phyloP scores from a whole-genome alignment of 2,888 invertebrate genomes.

The Plemyria rubiginata region DNA sequence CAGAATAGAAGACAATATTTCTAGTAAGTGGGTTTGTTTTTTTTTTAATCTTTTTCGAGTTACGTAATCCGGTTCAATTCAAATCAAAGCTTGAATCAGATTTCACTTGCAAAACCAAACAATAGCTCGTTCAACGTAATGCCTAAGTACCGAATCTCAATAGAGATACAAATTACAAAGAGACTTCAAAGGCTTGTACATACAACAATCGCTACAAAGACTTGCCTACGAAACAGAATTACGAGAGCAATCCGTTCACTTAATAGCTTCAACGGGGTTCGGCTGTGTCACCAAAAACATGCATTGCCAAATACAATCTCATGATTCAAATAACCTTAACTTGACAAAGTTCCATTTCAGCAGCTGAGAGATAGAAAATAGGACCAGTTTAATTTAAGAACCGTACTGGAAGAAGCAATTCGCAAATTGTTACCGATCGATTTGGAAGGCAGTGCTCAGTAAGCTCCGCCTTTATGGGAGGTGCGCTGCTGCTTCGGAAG shows the following conservation, averaged over 20 bases:
- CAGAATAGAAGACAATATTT: background rate
- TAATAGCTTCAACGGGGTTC: conserved; percentile 72
- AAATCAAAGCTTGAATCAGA: conserved; percentile 40
- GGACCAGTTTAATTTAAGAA: conserved; percentile 57
- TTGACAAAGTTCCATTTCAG: conserved; percentile 58
- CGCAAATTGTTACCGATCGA: conserved; percentile 75
- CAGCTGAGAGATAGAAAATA: conserved; percentile 33
- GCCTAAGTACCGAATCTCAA: conserved; percentile 51
- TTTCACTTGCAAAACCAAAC: conserved; percentile 61
- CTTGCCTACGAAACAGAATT: conserved; percentile 82
- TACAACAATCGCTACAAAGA: conserved; percentile 66
- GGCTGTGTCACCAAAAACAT: conserved; percentile 79
- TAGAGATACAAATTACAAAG: conserved; percentile 69
- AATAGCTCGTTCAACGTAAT: conserved; percentile 50
- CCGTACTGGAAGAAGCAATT: conserved; percentile 61
- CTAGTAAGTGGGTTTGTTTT: background rate
- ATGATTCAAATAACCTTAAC: conserved; percentile 48
- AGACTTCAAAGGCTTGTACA: conserved; percentile 62
- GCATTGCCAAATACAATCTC: conserved; percentile 62
- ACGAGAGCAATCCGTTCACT: conserved; percentile 76
- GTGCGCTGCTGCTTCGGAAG: conserved; percentile 79
- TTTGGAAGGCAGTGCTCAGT: conserved; percentile 76
- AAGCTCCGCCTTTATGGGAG: conserved; percentile 81
- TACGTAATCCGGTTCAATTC: conserved; percentile 32
- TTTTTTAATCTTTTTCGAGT: conserved; percentile 21